These are phyloP conservation scores for Cebidichthys violaceus DNA, from an alignment of 2,113 vertebrate genomes.

Conservation along the genomic window DNA sequence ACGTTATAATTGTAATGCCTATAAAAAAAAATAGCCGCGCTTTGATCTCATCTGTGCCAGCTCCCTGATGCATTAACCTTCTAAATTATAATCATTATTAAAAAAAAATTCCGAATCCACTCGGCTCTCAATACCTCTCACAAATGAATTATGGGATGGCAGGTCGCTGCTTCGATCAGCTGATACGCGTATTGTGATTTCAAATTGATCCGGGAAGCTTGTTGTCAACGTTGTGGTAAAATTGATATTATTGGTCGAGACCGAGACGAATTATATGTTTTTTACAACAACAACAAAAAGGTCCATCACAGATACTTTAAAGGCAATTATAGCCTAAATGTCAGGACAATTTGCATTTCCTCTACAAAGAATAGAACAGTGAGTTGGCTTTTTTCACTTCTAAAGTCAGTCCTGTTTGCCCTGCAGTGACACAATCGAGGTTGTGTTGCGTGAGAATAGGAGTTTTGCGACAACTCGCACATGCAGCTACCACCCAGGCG, in stretches of 20 bases:
- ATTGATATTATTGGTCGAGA: neutral
- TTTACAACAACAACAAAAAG: neutral
- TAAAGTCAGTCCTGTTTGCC: neutral
- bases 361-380: neutral
- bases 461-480: constrained; percentile 42
- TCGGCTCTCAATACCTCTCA: neutral
- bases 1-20: neutral
- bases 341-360: neutral
- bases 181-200: neutral
- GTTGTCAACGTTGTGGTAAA: neutral
- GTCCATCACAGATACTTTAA: neutral
- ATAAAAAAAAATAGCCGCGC: neutral
- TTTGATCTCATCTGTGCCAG: neutral
- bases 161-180: neutral
- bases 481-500: constrained; percentile 30
- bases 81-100: neutral
- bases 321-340: neutral
- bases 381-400: neutral
- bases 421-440: neutral
- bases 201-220: neutral
- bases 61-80: neutral
- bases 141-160: neutral
- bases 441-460: constrained; percentile 12
- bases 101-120: neutral
- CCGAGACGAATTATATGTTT: neutral